Evolutionary conservation across 1,140 invertebrate species (phyloP).

Genomic region (Melanaphis sacchari): DNA sequence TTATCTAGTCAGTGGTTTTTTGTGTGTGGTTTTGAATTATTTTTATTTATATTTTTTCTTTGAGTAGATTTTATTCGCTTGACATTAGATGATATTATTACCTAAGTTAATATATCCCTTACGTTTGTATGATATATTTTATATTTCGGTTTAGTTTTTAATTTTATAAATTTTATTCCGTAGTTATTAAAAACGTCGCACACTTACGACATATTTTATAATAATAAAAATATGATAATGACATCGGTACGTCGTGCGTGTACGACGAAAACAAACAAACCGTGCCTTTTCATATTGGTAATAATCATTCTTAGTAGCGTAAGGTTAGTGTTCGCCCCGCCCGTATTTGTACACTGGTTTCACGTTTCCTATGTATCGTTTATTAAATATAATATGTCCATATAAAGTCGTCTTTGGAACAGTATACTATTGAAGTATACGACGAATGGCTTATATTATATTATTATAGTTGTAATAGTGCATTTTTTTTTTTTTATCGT

Average conservation of each 20-base stretch:
- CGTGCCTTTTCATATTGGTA: conserved; percentile 37
- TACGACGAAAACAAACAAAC: background rate
- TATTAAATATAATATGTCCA: conserved; percentile 13
- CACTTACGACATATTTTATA: conserved; percentile 3
- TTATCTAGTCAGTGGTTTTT: conserved; percentile 34
- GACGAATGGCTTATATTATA: conserved; percentile 8
- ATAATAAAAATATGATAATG: conserved; percentile 19
- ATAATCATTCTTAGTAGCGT: conserved; percentile 28
- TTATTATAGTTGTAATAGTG: background rate
- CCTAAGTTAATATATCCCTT: background rate
- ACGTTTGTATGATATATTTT: background rate
- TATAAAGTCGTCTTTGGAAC: conserved; percentile 38
- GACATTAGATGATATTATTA: conserved; percentile 22
- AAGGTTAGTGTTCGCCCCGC: conserved; percentile 33
- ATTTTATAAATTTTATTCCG: conserved; percentile 44
- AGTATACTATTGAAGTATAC: background rate
- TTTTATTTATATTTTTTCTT: background rate
- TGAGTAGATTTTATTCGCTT: conserved; percentile 34
- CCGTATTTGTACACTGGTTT: conserved; percentile 48
- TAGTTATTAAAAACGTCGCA: conserved; percentile 38
- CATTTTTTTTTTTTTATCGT: conserved; percentile 40
- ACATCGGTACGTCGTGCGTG: background rate
- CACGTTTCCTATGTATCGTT: conserved; percentile 53
- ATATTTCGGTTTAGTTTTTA: conserved; percentile 19
- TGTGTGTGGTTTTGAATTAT: conserved; percentile 35